A percentile compares a stretch with the other conserved stretches of the same genome.
Conservation (phyloP, 2,888 invertebrate species). For the Argyresthia albistria region DNA sequence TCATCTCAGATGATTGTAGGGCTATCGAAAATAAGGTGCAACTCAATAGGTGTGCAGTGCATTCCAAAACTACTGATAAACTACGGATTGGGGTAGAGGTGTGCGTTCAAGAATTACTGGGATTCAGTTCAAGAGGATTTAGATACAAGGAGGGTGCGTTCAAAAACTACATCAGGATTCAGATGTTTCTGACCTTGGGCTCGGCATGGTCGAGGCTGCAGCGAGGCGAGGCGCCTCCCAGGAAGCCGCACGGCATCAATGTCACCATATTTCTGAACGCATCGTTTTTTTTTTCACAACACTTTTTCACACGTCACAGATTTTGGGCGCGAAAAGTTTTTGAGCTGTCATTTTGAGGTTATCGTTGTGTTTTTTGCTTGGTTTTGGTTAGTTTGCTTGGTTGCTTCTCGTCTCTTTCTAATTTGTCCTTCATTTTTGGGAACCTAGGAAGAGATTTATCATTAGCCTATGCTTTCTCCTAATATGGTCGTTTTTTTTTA, state of each 20-base stretch:
- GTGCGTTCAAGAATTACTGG: no score
- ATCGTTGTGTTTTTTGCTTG: constrained; percentile 34
- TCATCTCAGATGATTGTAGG: no score
- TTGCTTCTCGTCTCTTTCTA: constrained; percentile 19
- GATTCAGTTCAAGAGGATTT: no score
- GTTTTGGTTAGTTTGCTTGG: constrained; percentile 22
- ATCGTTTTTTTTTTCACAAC: constrained; percentile 17
- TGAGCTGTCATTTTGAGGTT: constrained; percentile 47
- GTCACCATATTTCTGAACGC: constrained; percentile 66
- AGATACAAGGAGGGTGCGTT: background rate
- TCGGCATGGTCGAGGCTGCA: constrained; percentile 65
- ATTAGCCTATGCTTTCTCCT: background rate
- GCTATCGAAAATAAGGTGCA: no score
- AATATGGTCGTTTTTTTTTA: background rate
- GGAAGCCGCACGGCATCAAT: constrained; percentile 77
- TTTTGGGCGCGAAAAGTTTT: constrained; percentile 46
- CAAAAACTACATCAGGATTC: background rate
- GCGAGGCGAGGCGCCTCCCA: constrained; percentile 70
- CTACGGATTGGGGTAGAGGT: no score
- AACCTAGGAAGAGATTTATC: constrained; percentile 11
- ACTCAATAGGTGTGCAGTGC: no score
- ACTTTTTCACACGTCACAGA: constrained; percentile 44
- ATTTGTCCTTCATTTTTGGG: constrained; percentile 27
- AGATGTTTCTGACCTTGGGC: constrained; percentile 53
- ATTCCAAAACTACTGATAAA: no score